Base-by-base conservation (phyloP, 2,888 invertebrate species). In the Abrostola triplasia region DNA sequence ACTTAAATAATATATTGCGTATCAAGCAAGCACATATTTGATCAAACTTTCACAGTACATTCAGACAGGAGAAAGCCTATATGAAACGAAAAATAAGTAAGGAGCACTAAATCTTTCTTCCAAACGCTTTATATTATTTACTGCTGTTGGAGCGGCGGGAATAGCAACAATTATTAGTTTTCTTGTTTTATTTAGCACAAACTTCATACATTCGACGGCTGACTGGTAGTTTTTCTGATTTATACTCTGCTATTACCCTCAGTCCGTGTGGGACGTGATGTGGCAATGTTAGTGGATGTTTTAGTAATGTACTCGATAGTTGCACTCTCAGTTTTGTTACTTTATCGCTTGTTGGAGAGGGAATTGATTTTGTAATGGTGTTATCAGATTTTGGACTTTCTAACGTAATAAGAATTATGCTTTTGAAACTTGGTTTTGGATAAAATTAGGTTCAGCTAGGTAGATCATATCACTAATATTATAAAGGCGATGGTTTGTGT, bases 161-260 rank as follows among this genome's bases (percentile, higher is more conserved):
- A 82, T 75, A 81, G 70, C 76, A 86, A 86, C 85, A 85, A 88
- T 90, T 88, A 88, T 88, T 87, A 86, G 82, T 88, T 88, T 88
- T 83, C 81, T 86, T 88, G 84, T 89, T 86, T 79, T 83, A 76
- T 81, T 82, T 77, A 67, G 77, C 72, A 64, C 58, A 51, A 67
- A 65, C 76, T 81, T 80, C 71, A 74, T 76, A 76, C 76, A 61
- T 79, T 73, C 50, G 73, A 74, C 61, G 62, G 68, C 60, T 47
- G 50, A 63, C 58, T 69, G 75, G 79, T 75, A 81, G 81, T 79
- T 76, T 73, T 82, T 77, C 75, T 83, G 84, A 85, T 85, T 84
- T 85, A 85, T 84, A 76, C 64, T 69, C 47, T 54, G 63, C 77
- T 67, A 69, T 76, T 74, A 74, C 67, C 68, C 55, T 37, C 64